Conservation (phyloP, 2,113 vertebrate genomes). For the Zosterops borbonicus region DNA sequence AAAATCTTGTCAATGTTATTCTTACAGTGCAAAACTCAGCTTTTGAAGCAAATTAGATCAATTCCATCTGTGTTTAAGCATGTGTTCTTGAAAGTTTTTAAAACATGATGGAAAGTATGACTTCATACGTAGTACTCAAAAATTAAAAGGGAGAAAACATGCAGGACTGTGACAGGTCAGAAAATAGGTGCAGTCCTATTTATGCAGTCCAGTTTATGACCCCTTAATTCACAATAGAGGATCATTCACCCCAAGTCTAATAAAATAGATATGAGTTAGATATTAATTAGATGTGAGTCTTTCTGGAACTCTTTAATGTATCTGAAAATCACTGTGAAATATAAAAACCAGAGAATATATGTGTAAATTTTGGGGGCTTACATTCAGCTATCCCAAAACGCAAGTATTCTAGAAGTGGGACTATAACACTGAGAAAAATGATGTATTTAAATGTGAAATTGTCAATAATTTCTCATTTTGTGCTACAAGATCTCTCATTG, state of each 20-base stretch:
- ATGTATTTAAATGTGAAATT: background rate
- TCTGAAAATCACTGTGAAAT: background rate
- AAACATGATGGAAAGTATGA: background rate
- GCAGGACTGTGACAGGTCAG: background rate
- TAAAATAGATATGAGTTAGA: background rate
- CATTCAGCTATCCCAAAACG: background rate
- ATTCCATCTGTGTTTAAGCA: background rate
- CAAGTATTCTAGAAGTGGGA: background rate
- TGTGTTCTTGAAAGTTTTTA: background rate
- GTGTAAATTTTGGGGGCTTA: background rate
- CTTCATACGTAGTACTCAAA: background rate
- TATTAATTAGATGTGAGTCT: background rate
- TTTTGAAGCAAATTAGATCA: background rate
- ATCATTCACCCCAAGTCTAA: background rate
- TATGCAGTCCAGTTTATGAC: background rate
- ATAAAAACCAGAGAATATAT: background rate
- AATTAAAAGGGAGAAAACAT: background rate
- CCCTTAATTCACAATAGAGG: background rate
- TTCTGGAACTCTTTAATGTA: background rate
- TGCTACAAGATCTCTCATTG: background rate
- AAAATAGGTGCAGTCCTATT: background rate
- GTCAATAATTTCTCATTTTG: background rate
- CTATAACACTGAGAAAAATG: background rate
- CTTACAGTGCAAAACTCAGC: background rate
- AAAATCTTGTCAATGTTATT: background rate